Base-by-base conservation (phyloP, 2,113 vertebrate species). In the Gavialis gangeticus region DNA sequence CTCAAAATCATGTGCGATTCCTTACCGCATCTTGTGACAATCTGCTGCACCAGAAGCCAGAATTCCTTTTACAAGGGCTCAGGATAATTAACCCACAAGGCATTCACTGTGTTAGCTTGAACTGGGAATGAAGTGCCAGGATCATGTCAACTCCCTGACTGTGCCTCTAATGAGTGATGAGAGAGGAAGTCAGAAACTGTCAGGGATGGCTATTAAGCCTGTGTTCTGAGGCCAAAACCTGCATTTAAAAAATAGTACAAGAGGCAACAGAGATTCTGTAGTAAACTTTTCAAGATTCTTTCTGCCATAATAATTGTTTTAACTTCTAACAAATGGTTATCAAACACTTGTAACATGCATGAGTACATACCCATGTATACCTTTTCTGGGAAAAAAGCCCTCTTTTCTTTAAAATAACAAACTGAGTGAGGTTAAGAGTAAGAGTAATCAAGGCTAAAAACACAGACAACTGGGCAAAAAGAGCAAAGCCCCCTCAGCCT, bases 31-130 rank as follows among this genome's bases (percentile, higher is more conserved):
- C 96, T 95, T 92, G 85, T 3, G 11, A 95, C 95, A 96, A 95
- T 91, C 92, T 94, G 94, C 93, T 88, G 87, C 82, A 73, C 19
- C 88, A 95, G 91, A 37, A 96, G 93, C 92, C 91, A 86, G 88
- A 87, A 93, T 94, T 95, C 92, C 90, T 95, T 94, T 90, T 90
- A 95, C 14, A 73, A 89, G 88, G 94, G 87, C 91, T 94, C 78
- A 14, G 84, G 88, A 59, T 69, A 96, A 97, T 96, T 96, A 96
- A 95, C 90, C 90, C 90, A 78, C 2, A 2, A 93, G 84, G 82
- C 90, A 30, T 13, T 37, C 87, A 63, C 77, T 5, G 69, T 88
- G 80, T 55, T 87, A 84, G 89, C 79, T 88, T 34, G 79, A 82
- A 87, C 91, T 2, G 19, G 82, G 62, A 96, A 80, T 14, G 15